Percentiles rank a stretch among this genome's conserved stretches.
These are phyloP conservation scores for Pissodes strobi DNA, from an alignment of 1,140 invertebrate genomes.

Conservation along the genomic window DNA sequence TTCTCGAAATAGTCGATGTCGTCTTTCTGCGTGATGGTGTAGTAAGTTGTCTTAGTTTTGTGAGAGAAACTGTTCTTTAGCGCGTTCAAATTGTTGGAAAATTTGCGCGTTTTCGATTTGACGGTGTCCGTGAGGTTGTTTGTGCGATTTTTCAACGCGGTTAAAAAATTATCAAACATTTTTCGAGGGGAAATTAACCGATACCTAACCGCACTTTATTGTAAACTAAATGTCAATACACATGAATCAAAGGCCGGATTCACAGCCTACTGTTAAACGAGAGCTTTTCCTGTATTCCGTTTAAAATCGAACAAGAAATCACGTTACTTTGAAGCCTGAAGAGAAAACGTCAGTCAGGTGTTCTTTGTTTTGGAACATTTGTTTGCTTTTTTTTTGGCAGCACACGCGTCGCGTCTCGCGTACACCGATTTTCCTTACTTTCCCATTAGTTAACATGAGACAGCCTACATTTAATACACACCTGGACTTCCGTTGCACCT, in stretches of 20 bases:
- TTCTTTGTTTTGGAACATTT: conserved; percentile 40
- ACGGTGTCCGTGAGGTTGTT: conserved; percentile 57
- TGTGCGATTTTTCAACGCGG: conserved; percentile 57
- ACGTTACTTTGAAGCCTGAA: neutral
- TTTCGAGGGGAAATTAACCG: conserved; percentile 33
- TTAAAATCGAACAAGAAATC: conserved; percentile 9
- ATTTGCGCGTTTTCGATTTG: conserved; percentile 52
- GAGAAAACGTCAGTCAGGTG: conserved; percentile 18
- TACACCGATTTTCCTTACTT: too few relatives aligned
- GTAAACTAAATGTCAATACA: conserved; percentile 4
- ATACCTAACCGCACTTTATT: conserved; percentile 20
- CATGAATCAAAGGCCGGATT: neutral
- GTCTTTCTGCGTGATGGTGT: conserved; percentile 45
- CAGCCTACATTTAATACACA: too few relatives aligned
- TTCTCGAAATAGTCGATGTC: conserved; percentile 50
- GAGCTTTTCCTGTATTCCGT: neutral
- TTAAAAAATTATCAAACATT: conserved; percentile 62
- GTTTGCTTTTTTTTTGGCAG: conserved; percentile 35
- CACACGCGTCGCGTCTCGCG: too few relatives aligned
- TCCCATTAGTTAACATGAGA: too few relatives aligned
- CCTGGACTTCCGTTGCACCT: too few relatives aligned
- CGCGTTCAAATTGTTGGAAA: conserved; percentile 51
- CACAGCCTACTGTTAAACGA: neutral
- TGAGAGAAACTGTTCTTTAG: conserved; percentile 50
- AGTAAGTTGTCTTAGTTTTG: conserved; percentile 52